Evolutionary conservation across 2,888 invertebrate genomes (phyloP).

Genomic region (Piscicola geometra): DNA sequence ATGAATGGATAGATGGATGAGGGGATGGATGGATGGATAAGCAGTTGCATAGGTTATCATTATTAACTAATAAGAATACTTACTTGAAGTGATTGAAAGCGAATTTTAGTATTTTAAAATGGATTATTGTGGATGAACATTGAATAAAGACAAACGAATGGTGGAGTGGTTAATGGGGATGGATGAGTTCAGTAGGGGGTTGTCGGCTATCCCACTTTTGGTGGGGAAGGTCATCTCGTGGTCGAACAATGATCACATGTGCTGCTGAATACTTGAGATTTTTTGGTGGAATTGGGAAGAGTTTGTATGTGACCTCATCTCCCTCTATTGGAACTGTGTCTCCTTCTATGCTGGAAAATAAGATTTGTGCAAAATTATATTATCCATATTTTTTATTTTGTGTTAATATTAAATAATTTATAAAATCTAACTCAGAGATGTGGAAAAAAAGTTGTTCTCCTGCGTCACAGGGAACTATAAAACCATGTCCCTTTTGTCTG

Average conservation of each 20-base stretch:
- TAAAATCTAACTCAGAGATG: constrained; percentile 75
- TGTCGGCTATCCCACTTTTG: constrained; percentile 67
- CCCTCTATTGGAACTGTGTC: constrained; percentile 82
- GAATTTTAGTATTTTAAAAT: too few relatives aligned
- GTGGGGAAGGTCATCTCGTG: constrained; percentile 71
- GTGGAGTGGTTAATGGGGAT: not conserved
- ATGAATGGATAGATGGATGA: too few relatives aligned
- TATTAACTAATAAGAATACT: too few relatives aligned
- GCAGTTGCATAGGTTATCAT: too few relatives aligned
- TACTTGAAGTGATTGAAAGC: too few relatives aligned
- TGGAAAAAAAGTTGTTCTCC: constrained; percentile 74
- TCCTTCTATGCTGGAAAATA: constrained; percentile 68
- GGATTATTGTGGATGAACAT: too few relatives aligned
- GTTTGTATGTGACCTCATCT: constrained; percentile 76
- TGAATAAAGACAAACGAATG: not conserved
- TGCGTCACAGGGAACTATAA: constrained; percentile 69
- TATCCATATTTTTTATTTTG: not conserved
- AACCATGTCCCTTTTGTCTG: constrained; percentile 81
- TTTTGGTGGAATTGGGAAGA: constrained; percentile 80
- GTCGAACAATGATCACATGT: constrained; percentile 77
- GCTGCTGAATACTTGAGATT: constrained; percentile 80
- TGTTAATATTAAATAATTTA: not conserved
- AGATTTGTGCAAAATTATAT: not conserved
- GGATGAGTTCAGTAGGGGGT: not conserved
- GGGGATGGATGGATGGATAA: too few relatives aligned